These are phyloP conservation scores for Agonopterix alstromeriana DNA, from an alignment of 2,888 invertebrate species.

Conservation along the genomic window DNA sequence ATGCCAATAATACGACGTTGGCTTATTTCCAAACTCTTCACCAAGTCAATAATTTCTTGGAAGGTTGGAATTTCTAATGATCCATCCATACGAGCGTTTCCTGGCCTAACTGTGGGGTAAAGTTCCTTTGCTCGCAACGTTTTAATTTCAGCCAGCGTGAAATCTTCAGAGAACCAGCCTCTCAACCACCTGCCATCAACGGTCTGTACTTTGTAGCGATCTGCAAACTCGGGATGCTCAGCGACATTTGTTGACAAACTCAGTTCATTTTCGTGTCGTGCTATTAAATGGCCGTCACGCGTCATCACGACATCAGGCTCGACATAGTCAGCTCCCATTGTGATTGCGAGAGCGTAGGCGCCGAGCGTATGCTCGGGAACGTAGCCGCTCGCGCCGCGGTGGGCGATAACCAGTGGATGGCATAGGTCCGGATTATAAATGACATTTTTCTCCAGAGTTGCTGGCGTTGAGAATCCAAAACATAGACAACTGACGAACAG, in stretches of 20 bases:
- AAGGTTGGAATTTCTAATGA: constrained; percentile 51
- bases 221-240: constrained; percentile 41
- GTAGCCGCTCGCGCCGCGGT: constrained; percentile 64
- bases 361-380: constrained; percentile 65
- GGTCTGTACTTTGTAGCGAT: constrained; percentile 39
- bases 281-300: constrained; percentile 48
- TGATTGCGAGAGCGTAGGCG: constrained; percentile 57
- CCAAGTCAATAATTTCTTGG: constrained; percentile 59
- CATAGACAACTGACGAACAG: background rate
- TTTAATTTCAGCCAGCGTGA: constrained; percentile 59
- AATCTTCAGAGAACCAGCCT: constrained; percentile 67
- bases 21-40: constrained; percentile 46
- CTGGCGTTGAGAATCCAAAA: background rate
- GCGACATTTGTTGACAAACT: constrained; percentile 50
- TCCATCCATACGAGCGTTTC: constrained; percentile 53
- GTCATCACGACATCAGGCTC: constrained; percentile 67
- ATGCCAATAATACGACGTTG: constrained; percentile 51
- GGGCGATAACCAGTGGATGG: constrained; percentile 46
- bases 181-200: constrained; percentile 38
- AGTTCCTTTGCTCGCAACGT: constrained; percentile 50
- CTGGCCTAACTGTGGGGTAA: constrained; percentile 47
- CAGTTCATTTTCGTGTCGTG: constrained; percentile 60
- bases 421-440: constrained; percentile 29
- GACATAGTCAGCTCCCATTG: constrained; percentile 62
- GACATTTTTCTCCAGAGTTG: background rate